Base-by-base conservation (phyloP, 1,140 invertebrate genomes). In the Augochlora pura region DNA sequence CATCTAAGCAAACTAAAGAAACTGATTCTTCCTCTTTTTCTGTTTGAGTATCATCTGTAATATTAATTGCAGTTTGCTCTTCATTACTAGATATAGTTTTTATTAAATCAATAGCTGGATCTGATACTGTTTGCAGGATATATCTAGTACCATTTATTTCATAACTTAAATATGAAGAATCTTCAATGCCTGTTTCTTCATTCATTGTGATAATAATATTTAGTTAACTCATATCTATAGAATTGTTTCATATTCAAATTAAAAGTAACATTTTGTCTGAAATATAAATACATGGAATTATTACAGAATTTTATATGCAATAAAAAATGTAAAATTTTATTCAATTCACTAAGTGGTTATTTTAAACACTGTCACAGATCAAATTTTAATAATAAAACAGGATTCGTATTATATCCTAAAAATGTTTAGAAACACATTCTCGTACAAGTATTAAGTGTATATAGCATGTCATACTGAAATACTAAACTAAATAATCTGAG, bases 131-230 rank as follows among this genome's bases (percentile, higher is more conserved):
- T 82, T 89, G 84, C 2, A 89, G 68, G 64, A 90, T 83, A 62
- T 88, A 88, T 73, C 86, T 86, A n/a, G 86, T 85, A n/a, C 88
- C 89, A 76, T 90, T 88, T 82, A 90, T 87, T 71, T 90, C 88
- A 74, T 82, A 90, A 68, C 83, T 88, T 71, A 88, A 63, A 66
- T 88, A 90, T 6, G 88, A 87, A 38, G 75, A 62, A 64, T 90
- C 81, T 38, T 68, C 64, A 12, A 83, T 21, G 54, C 75, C 72
- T 18, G 42, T 66, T 73, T 88, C 78, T 71, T 83, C 85, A 57
- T 66, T 87, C 89, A 90, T 90, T 52, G 42, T 81, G 64, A 62
- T 68, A 42, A 62, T 69, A 59, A 18, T 57, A 54, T 69, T 39
- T 49, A 68, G 63, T 49, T 63, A 71, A 79, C 71, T 72, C 49